Base-by-base conservation (phyloP, 2,888 invertebrate species). In the Lissonota sp. region DNA sequence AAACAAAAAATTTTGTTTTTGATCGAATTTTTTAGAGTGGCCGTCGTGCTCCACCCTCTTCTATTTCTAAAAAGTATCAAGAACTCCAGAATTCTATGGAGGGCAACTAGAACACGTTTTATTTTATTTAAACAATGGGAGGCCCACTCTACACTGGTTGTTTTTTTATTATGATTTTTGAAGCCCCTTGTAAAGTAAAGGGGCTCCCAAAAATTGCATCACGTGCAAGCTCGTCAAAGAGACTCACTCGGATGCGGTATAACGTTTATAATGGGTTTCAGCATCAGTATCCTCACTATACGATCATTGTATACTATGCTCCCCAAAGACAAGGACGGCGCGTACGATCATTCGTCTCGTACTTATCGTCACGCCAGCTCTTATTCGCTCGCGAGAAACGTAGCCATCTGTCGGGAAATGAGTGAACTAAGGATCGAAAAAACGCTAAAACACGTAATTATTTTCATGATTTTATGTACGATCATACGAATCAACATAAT, bases 221-320 rank as follows among this genome's bases (percentile, higher is more conserved):
- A 94, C 93, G 78, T 62, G 40, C 70, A 70, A 70, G n/a, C 91
- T 92, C 91, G 91, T 92, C 92, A 91, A 42, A 37, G 84, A 93
- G 91, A 55, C 12, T 92, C 91, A 92, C 91, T 93, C 93, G 95
- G 95, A 94, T 95, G 95, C 95, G 95, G 93, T 90, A 90, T 82
- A 84, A 87, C 87, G 90, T 91, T 92, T 88, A 90, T 79, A 93
- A 91, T 93, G 94, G 96, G 96, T 95, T 96, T 95, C 95, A 96
- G 97, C 97, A 97, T 94, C 94, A 96, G 95, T 96, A 95, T 94
- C 94, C 97, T 97, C 97, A 96, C 96, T 95, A 95, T 86, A 95
- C 96, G 96, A 95, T 97, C 96, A 96, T 95, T 94, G 96, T 94
- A 95, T 95, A 96, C 95, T 96, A 94, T 95, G 96, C 96, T 96